A percentile compares a stretch with the other conserved stretches of the same genome.
Conservation (phyloP, 2,797 vertebrate genomes). For the Takifugu rubripes region DNA sequence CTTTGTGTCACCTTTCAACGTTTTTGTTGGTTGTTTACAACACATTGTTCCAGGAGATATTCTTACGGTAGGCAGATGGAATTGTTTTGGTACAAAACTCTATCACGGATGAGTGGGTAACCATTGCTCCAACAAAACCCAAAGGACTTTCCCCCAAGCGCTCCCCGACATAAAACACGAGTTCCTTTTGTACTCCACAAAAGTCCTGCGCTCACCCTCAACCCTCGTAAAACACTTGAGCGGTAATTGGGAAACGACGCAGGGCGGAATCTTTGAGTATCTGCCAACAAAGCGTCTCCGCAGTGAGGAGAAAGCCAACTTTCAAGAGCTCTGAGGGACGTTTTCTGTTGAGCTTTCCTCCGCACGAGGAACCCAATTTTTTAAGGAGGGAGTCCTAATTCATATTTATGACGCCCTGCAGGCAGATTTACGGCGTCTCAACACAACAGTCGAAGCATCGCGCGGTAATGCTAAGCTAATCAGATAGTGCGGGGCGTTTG, state of each 20-base stretch:
- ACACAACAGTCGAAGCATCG: no score
- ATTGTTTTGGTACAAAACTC: slow-evolving; percentile 54
- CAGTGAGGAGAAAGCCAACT: slow-evolving; percentile 6
- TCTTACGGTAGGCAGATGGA: slow-evolving; percentile 27
- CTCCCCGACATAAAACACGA: slow-evolving; percentile 61
- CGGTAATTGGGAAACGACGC: slow-evolving; percentile 43
- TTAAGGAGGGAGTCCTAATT: no score
- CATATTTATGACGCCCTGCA: no score
- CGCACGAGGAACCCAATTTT: no score
- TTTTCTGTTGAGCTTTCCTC: not conserved
- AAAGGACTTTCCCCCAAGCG: slow-evolving; percentile 21
- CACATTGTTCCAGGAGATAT: slow-evolving; percentile 51
- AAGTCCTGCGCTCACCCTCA: slow-evolving; percentile 41
- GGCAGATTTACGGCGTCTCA: no score
- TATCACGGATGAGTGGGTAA: slow-evolving; percentile 59
- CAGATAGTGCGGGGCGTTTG: no score
- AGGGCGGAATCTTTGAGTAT: slow-evolving; percentile 13
- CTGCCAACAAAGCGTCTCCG: slow-evolving; percentile 12
- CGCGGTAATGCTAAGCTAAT: no score
- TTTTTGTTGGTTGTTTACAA: slow-evolving; percentile 42
- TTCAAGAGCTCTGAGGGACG: not conserved
- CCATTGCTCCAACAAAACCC: slow-evolving; percentile 39
- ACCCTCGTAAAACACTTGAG: slow-evolving; percentile 62
- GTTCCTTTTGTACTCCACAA: slow-evolving; percentile 50
- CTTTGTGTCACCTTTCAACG: slow-evolving; percentile 40